Conservation (phyloP, 2,888 invertebrate species). For the Diaphora mendica region DNA sequence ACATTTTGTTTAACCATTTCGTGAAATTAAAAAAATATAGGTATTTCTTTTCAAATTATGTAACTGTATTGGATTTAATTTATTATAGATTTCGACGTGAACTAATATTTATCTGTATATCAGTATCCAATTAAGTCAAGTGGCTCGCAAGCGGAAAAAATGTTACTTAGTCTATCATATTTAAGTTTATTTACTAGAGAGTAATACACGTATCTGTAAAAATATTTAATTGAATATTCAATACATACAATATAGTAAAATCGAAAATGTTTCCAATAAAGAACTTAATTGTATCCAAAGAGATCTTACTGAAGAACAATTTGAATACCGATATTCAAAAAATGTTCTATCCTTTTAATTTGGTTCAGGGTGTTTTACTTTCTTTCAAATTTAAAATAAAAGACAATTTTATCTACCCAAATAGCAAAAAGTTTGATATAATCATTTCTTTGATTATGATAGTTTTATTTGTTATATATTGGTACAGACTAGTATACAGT, state of each 20-base stretch:
- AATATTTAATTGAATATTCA: background rate
- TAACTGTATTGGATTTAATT: too few relatives aligned
- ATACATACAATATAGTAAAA: background rate
- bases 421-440: background rate
- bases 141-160: background rate
- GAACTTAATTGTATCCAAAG: too few relatives aligned
- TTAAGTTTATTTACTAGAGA: background rate
- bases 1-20: too few relatives aligned
- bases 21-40: too few relatives aligned
- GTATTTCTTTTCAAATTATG: too few relatives aligned
- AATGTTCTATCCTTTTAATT: slow-evolving; percentile 5
- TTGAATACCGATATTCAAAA: background rate
- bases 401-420: slow-evolving; percentile 29
- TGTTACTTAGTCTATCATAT: background rate
- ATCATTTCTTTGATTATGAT: background rate
- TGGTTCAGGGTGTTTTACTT: slow-evolving; percentile 21
- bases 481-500: background rate
- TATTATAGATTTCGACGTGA: background rate
- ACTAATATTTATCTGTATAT: background rate
- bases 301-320: slow-evolving; percentile 8
- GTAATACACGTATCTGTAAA: background rate
- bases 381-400: slow-evolving; percentile 29
- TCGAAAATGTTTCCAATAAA: slow-evolving; percentile 7
- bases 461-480: background rate
- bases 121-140: background rate